Evolutionary conservation across 2,113 vertebrate genomes (phyloP), one percentile per base, ranked within the genome.

Genomic region (Thalassoma bifasciatum): DNA sequence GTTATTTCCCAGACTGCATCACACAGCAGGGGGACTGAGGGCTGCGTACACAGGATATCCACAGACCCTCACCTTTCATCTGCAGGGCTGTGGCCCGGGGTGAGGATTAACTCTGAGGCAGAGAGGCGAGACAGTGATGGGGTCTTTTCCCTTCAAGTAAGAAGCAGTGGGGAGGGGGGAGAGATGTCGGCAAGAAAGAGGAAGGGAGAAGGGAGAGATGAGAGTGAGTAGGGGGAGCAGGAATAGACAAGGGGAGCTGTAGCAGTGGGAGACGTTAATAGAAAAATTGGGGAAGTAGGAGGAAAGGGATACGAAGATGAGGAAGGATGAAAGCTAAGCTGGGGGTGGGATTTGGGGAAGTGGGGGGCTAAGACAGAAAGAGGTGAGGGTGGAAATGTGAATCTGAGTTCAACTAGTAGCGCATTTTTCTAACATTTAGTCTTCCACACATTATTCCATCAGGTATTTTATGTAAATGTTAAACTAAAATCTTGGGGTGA

Each of bases 61-160:
- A 79, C 71, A 34, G 68, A 82, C 84, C 84, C 81, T 81, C 83
- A 88, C 88, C 85, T 87, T 91, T 92, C 79, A 92, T 88, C 84
- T 91, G 79, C 78, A 72, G 82, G 81, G 52, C 70, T 79, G 69
- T 66, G 76, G 90, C 91, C 88, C 26, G 63, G 76, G 72, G 86
- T 75, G 86, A 50, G 83, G 91, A 93, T 92, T 92, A 90, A 74
- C 53, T 72, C 49, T 17, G 52, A 76, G 61, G 65, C 75, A 80
- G 71, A 79, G 71, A 81, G 76, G 75, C 73, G 65, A 86, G 86
- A 86, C 81, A 77, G 66, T 75, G 77, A 85, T 62, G 77, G 72
- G 68, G 79, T 53, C 71, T 73, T 73, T 75, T 44, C 74, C 63
- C 70, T 79, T 80, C 54, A 49, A 67, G 66, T 68, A 21, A 68